These are phyloP conservation scores for Pandion haliaetus DNA, from an alignment of 2,113 vertebrate species.

Conservation along the genomic window DNA sequence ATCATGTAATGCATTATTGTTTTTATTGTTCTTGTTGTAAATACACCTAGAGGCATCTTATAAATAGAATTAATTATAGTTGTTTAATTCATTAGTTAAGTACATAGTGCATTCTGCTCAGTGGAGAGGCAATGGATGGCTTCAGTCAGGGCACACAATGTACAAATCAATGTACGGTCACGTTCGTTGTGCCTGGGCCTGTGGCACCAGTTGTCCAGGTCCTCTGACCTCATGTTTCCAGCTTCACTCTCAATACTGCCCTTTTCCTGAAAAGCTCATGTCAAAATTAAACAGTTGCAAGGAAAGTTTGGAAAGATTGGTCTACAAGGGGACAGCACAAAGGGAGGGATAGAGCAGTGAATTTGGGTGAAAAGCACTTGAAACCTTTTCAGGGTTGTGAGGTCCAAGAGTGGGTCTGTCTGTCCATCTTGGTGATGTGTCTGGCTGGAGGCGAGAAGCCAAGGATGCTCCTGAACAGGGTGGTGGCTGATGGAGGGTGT, in stretches of 20 bases:
- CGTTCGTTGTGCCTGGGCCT: not conserved
- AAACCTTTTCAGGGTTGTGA: not conserved
- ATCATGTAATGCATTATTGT: constrained; percentile 27
- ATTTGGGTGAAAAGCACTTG: not conserved
- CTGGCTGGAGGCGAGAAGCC: not conserved
- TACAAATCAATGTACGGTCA: not conserved
- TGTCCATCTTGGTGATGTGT: not conserved
- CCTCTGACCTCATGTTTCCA: not conserved
- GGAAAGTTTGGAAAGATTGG: not conserved
- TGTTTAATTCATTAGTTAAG: constrained; percentile 60
- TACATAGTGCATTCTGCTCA: not conserved
- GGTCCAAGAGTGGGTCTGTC: not conserved
- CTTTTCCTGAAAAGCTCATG: not conserved
- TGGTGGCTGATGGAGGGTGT: not conserved
- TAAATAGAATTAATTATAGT: constrained; percentile 59
- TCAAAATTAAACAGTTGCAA: not conserved
- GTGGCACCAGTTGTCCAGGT: not conserved
- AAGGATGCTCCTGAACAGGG: not conserved
- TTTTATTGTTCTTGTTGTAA: constrained; percentile 62
- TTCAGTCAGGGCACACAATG: not conserved
- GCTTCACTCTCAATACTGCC: not conserved
- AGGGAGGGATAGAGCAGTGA: not conserved
- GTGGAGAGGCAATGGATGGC: not conserved
- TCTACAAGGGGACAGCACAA: not conserved
- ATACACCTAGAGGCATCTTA: constrained; percentile 64